These are phyloP conservation scores for Apodemia zela DNA, from an alignment of 2,888 invertebrate species.

Conservation along the genomic window DNA sequence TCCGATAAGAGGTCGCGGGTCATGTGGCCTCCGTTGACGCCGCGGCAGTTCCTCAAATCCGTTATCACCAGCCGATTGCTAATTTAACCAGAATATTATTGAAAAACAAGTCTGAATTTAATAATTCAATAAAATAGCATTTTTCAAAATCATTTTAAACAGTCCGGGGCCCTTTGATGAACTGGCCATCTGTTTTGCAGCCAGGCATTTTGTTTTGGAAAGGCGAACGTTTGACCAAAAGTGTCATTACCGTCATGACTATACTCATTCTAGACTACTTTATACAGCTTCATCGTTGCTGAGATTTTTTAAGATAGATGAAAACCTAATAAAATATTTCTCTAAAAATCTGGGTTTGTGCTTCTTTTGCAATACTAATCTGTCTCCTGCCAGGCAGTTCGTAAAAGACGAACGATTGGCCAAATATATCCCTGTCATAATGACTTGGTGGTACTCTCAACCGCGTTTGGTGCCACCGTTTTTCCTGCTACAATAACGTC, in stretches of 20 bases:
- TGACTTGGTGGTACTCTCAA: background rate
- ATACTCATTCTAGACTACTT: no score
- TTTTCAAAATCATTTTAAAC: background rate
- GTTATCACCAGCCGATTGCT: slow-evolving; percentile 1
- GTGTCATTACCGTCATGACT: background rate
- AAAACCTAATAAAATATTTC: no score
- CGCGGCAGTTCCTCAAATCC: slow-evolving; percentile 2
- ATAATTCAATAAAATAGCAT: background rate
- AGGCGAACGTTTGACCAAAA: background rate
- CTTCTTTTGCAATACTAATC: no score
- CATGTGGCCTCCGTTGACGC: slow-evolving; percentile 19
- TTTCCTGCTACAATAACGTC: no score
- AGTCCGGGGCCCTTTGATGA: no score
- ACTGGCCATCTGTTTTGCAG: background rate
- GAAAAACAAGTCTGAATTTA: background rate
- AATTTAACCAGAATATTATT: background rate
- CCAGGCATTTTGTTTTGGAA: background rate
- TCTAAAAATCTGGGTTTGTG: no score
- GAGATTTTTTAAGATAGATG: no score
- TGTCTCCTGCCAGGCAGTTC: no score
- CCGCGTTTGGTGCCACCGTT: no score
- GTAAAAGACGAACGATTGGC: no score
- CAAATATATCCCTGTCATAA: background rate
- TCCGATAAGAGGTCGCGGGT: slow-evolving; percentile 29
- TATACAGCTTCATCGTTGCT: no score